Evolutionary conservation across 2,888 invertebrate species (phyloP).

Genomic region (Aphelenchoides bicaudatus): DNA sequence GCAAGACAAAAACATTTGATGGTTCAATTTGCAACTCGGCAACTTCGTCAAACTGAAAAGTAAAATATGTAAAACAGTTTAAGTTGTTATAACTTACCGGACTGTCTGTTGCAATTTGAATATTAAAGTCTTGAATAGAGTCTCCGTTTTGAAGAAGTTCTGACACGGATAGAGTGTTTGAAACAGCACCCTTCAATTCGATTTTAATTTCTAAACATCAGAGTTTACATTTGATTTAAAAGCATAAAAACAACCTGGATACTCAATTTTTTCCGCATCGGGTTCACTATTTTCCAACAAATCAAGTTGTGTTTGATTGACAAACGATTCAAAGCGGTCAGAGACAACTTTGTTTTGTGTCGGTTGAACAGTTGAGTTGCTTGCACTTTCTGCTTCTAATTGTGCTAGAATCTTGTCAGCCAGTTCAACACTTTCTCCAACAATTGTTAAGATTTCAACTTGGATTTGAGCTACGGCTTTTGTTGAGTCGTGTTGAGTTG

Average conservation of each 20-base stretch:
- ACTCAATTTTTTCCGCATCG: background rate
- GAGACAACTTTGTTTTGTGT: background rate
- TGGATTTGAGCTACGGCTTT: background rate
- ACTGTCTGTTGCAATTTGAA: background rate
- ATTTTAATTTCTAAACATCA: constrained; percentile 4
- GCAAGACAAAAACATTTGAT: constrained; percentile 19
- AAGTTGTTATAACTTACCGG: background rate
- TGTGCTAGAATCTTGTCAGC: background rate
- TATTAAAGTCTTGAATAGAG: constrained; percentile 1
- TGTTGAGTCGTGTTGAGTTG: constrained; percentile 3
- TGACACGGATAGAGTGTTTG: constrained; percentile 1
- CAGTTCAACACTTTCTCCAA: background rate
- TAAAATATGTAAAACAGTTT: background rate
- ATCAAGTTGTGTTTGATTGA: background rate
- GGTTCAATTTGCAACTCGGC: constrained; percentile 26
- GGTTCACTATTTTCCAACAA: background rate
- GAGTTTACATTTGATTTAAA: constrained; percentile 1
- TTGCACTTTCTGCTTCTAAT: background rate
- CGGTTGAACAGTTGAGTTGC: background rate
- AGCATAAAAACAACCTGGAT: background rate
- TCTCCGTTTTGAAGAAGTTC: background rate
- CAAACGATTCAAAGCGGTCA: background rate
- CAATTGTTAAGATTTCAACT: background rate
- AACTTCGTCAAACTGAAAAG: constrained; percentile 18
- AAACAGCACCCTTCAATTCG: constrained; percentile 1